Conservation (phyloP, 2,888 invertebrate genomes). For the Podotricha telesiphe region DNA sequence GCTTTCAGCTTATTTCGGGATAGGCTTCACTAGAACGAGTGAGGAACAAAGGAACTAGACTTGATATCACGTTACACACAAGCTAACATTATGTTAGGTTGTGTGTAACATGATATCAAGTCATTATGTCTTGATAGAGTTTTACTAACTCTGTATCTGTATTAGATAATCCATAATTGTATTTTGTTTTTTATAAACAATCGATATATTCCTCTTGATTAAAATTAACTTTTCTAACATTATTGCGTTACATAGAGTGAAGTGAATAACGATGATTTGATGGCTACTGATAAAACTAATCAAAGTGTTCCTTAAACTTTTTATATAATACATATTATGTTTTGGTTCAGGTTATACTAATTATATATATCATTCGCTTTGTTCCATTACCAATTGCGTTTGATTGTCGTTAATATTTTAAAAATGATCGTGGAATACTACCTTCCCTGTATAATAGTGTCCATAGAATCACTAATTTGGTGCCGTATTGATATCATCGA, state of each 20-base stretch:
- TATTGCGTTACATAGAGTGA: background rate
- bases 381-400: background rate
- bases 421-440: background rate
- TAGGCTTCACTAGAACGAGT: too few species aligned
- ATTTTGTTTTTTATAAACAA: too few species aligned
- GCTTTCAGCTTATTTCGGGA: too few species aligned
- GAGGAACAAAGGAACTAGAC: too few species aligned
- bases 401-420: conserved; percentile 13
- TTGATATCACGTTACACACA: too few species aligned
- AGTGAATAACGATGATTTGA: background rate
- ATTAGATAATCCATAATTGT: too few species aligned
- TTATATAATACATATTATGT: background rate
- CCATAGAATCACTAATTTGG: background rate
- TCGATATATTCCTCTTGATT: background rate
- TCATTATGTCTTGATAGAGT: too few species aligned
- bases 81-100: too few species aligned
- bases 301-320: background rate
- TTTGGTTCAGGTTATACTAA: background rate
- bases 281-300: background rate
- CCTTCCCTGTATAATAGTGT: background rate
- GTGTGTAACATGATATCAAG: too few species aligned
- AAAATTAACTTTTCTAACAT: background rate
- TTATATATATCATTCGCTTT: background rate
- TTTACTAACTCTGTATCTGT: too few species aligned
- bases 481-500: background rate